Evolutionary conservation across 2,113 vertebrate species (phyloP).

Genomic region (Perca flavescens): DNA sequence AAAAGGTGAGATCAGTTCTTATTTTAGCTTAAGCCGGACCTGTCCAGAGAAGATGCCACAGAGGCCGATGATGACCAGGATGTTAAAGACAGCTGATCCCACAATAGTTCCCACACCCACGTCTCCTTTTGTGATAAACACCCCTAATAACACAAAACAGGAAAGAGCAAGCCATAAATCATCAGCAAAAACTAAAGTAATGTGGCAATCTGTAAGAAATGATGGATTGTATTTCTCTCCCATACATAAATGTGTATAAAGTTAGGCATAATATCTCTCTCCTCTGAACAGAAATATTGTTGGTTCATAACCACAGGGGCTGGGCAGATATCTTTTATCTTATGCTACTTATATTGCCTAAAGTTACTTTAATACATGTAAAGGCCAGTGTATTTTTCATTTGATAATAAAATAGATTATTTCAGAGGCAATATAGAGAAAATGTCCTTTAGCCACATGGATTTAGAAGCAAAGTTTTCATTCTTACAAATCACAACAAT

Average conservation of each 20-base stretch:
- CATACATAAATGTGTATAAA: neutral
- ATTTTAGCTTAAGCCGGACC: slow-evolving; percentile 60
- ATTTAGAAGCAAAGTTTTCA: neutral
- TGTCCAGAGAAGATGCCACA: slow-evolving; percentile 85
- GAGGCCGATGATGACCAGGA: slow-evolving; percentile 87
- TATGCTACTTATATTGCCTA: neutral
- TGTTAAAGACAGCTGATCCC: slow-evolving; percentile 88
- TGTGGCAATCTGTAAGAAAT: neutral
- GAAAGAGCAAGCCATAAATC: neutral
- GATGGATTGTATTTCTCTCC: neutral
- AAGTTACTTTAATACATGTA: neutral
- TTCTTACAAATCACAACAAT: neutral
- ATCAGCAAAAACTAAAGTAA: neutral
- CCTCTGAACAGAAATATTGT: slow-evolving; percentile 1
- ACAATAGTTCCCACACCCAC: slow-evolving; percentile 87
- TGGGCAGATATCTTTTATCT: slow-evolving; percentile 10
- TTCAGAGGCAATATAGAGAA: neutral
- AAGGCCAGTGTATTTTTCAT: slow-evolving; percentile 7
- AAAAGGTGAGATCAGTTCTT: neutral
- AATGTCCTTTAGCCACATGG: neutral
- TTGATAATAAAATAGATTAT: slow-evolving; percentile 1
- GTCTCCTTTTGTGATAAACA: slow-evolving; percentile 88
- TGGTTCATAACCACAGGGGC: neutral
- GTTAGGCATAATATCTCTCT: neutral
- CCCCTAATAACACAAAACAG: slow-evolving; percentile 70